Conservation (phyloP, 2,888 invertebrate genomes). For the Chymomyza caudatula region DNA sequence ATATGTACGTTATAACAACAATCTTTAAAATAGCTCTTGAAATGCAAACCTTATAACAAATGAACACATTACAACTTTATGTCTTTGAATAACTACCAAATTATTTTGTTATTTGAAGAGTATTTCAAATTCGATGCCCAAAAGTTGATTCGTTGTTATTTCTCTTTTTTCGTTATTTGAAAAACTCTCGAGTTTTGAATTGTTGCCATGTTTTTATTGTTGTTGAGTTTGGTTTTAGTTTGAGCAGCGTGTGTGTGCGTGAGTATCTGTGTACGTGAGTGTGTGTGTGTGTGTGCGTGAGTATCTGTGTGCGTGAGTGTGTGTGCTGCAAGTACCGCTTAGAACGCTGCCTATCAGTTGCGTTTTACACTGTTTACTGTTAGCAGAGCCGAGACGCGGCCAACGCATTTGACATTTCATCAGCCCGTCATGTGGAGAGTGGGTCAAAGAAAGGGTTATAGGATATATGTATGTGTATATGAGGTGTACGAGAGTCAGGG, state of each 20-base stretch:
- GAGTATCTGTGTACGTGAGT: constrained; percentile 30
- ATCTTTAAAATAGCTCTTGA: too few relatives aligned
- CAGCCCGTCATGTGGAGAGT: constrained; percentile 33
- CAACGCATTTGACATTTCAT: constrained; percentile 71
- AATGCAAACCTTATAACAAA: too few relatives aligned
- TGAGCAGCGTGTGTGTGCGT: constrained; percentile 14
- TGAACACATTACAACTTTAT: too few relatives aligned
- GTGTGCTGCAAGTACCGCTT: not conserved
- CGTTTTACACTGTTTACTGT: constrained; percentile 30
- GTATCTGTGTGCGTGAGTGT: not conserved
- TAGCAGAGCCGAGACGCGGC: not conserved
- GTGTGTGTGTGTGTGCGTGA: constrained; percentile 1
- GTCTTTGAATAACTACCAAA: not conserved
- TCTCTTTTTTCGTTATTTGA: constrained; percentile 76
- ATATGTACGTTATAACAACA: too few relatives aligned
- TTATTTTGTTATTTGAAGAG: not conserved
- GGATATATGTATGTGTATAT: constrained; percentile 19
- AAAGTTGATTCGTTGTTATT: constrained; percentile 7
- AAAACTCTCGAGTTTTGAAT: constrained; percentile 78
- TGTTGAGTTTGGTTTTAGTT: constrained; percentile 73
- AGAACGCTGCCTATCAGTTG: constrained; percentile 45
- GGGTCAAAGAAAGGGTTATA: not conserved
- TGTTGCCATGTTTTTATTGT: constrained; percentile 76
- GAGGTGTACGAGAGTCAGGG: not conserved
- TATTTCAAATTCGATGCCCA: not conserved